Base-by-base conservation (phyloP, 1,140 invertebrate species). In the Plutomurus gul region DNA sequence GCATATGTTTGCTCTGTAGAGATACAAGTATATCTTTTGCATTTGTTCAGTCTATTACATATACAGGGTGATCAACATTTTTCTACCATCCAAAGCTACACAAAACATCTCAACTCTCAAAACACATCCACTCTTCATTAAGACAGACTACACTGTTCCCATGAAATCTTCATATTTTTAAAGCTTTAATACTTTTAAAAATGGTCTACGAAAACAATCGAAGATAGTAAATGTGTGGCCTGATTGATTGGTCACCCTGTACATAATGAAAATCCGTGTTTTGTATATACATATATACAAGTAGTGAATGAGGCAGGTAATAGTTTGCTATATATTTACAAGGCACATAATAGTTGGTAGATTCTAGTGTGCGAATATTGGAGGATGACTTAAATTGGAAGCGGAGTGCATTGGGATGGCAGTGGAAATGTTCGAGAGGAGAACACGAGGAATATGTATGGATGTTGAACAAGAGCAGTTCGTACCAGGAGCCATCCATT, bases 401-500 rank as follows among this genome's bases (percentile, higher is more conserved):
- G 0, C 1, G 4, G 47, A 51, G 47, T 22, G 47, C 6, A 20
- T 10, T 13, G 39, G 39, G n/a, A 43, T 13, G 39, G n/a, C 2
- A 10, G 39, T 13, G 39, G n/a, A 8, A 4, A n/a, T 13, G 39
- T 13, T 10, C 39, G 39, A 8, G 39, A 43, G 7, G n/a, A n/a
- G 39, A 43, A 8, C n/a, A n/a, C 39, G n/a, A n/a, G 11, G 39
- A 43, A n/a, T 43, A n/a, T 13, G n/a, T 13, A 13, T 43, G 56
- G 27, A 16, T 10, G 27, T 4, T 5, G 11, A 65, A 77, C 13
- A 70, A 65, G 51, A 30, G 37, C 3, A 51, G 47, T 40, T 40
- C 75, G 75, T 77, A 65, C 51, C 51, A 77, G 75, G 75, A 70
- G 74, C 74, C 74, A 76, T 76, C 47, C 74, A 76, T 76, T 76